Conservation (phyloP, 1,140 invertebrate genomes). For the Drosophila willistoni region DNA sequence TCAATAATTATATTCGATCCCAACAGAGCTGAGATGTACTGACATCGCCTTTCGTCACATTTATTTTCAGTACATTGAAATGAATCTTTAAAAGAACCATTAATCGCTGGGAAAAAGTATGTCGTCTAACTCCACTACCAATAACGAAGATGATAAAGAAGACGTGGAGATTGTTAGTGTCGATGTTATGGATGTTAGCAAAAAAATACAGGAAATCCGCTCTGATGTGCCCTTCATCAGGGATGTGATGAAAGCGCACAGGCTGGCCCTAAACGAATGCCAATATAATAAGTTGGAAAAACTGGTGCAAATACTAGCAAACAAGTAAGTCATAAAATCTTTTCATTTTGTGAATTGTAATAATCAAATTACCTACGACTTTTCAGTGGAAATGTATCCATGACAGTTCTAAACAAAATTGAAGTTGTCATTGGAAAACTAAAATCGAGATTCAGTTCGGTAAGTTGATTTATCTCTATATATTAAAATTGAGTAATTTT, state of each 20-base stretch:
- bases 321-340: conserved; percentile 40
- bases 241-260: conserved; percentile 21
- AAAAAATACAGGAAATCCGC: conserved; percentile 27
- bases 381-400: conserved; percentile 15
- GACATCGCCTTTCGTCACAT: background rate
- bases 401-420: conserved; percentile 33
- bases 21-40: too few species aligned
- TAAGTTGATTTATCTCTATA: conserved; percentile 22
- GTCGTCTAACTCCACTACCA: background rate
- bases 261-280: conserved; percentile 13
- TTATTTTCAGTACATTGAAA: background rate
- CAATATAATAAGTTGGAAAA: conserved; percentile 34
- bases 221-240: conserved; percentile 42
- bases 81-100: background rate
- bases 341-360: background rate
- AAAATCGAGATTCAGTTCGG: conserved; percentile 41
- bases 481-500: background rate
- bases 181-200: background rate
- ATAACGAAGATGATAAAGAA: conserved; percentile 28
- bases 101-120: background rate
- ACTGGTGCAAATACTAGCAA: conserved; percentile 33
- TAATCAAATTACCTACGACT: too few species aligned
- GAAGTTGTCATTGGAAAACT: conserved; percentile 46
- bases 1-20: too few species aligned
- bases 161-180: background rate